A percentile compares a stretch with the other conserved stretches of the same genome.
These are phyloP conservation scores for Torymus aiolomorphi DNA, from an alignment of 2,888 invertebrate genomes.

Conservation along the genomic window DNA sequence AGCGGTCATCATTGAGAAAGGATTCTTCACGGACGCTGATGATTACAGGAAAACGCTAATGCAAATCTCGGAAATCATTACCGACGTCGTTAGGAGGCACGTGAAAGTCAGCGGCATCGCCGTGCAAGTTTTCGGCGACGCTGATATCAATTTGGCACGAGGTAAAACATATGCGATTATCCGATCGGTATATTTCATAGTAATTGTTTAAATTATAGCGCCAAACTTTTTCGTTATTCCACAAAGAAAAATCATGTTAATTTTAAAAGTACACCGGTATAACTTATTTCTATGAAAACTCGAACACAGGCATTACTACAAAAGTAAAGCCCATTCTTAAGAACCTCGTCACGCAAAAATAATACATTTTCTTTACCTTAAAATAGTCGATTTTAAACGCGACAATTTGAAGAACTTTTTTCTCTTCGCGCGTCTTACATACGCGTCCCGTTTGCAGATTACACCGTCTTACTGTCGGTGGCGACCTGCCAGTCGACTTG, in stretches of 20 bases:
- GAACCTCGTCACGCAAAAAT: too few species aligned
- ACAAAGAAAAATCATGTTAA: too few species aligned
- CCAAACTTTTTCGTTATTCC: too few species aligned
- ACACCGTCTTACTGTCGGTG: constrained; percentile 84
- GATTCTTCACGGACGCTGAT: constrained; percentile 78
- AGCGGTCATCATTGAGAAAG: constrained; percentile 85
- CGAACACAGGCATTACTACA: too few species aligned
- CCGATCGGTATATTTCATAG: too few species aligned
- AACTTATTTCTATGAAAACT: too few species aligned
- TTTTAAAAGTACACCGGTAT: too few species aligned
- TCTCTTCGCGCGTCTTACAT: neutral
- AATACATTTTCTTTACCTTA: too few species aligned
- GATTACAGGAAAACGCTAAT: constrained; percentile 79
- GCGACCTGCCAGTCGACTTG: constrained; percentile 87
- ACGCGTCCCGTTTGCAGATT: constrained; percentile 77
- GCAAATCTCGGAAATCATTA: constrained; percentile 80
- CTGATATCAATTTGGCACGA: constrained; percentile 82
- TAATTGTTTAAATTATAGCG: too few species aligned
- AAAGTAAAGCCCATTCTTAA: too few species aligned
- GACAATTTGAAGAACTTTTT: too few species aligned
- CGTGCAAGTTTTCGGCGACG: constrained; percentile 83
- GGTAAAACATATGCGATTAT: constrained; percentile 75
- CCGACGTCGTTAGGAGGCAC: constrained; percentile 81
- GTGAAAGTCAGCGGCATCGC: constrained; percentile 83
- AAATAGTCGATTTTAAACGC: too few species aligned